These are phyloP conservation scores for Emys orbicularis DNA, from an alignment of 2,797 vertebrate genomes.

Conservation along the genomic window DNA sequence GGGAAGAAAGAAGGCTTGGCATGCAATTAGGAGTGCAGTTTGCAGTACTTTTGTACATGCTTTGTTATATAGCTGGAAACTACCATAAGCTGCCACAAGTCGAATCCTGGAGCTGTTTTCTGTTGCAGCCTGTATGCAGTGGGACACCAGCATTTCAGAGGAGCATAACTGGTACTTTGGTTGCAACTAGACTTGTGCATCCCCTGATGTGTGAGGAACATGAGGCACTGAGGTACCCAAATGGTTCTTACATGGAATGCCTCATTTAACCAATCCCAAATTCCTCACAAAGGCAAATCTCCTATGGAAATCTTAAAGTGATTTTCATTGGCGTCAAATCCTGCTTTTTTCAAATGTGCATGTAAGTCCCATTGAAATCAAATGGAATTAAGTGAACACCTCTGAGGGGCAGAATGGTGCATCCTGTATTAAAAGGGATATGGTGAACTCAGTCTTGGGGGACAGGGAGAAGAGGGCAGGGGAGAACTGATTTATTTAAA, in stretches of 20 bases:
- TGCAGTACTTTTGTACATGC: not conserved
- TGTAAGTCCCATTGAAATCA: not conserved
- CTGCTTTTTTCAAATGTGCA: not conserved
- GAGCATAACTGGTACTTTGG: not conserved
- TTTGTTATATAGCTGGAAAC: not conserved
- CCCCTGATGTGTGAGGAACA: not conserved
- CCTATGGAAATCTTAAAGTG: not conserved
- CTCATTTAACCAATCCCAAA: not conserved
- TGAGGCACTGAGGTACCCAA: not conserved
- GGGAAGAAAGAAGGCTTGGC: not conserved
- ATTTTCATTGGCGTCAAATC: not conserved
- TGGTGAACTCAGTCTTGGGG: not conserved
- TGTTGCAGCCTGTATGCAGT: not conserved
- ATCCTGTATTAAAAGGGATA: not conserved
- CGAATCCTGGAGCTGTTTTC: not conserved
- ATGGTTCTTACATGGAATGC: not conserved
- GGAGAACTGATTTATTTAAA: not conserved
- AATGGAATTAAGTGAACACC: not conserved
- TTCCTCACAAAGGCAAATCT: not conserved
- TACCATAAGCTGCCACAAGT: not conserved
- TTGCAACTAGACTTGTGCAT: not conserved
- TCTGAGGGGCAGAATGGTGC: not conserved
- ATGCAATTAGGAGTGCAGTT: not conserved
- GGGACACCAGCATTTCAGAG: not conserved
- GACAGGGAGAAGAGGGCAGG: not conserved